These are phyloP conservation scores for Drosophila mulleri DNA, from an alignment of 2,888 invertebrate genomes.

Conservation along the genomic window DNA sequence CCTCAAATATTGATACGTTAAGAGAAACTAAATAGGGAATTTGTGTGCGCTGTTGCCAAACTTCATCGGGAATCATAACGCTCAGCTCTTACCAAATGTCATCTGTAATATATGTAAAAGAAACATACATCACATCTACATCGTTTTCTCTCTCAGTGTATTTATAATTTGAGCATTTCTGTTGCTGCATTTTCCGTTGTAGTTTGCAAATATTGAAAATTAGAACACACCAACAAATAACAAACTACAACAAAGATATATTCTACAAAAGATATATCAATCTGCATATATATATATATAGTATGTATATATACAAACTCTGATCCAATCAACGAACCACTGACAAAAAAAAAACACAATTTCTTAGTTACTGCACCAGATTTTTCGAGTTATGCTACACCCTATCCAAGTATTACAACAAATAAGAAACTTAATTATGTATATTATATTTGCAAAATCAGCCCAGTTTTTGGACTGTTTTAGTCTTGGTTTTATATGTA, in stretches of 20 bases:
- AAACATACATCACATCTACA: slow-evolving; percentile 21
- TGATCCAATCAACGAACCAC: slow-evolving; percentile 29
- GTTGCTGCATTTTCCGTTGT: slow-evolving; percentile 47
- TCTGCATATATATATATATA: not conserved
- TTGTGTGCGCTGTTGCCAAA: not conserved
- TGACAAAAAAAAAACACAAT: slow-evolving; percentile 30
- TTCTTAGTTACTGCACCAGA: slow-evolving; percentile 51
- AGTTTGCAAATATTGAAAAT: slow-evolving; percentile 27
- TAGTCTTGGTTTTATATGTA: slow-evolving; percentile 29
- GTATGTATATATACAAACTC: slow-evolving; percentile 9
- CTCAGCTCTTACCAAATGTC: not conserved
- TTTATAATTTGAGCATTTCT: slow-evolving; percentile 18
- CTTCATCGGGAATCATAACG: not conserved
- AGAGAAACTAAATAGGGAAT: not conserved
- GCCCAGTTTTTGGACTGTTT: slow-evolving; percentile 13
- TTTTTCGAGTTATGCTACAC: slow-evolving; percentile 54
- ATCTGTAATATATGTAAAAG: slow-evolving; percentile 57
- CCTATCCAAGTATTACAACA: slow-evolving; percentile 21
- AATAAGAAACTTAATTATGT: slow-evolving; percentile 28
- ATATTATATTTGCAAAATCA: slow-evolving; percentile 46
- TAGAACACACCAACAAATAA: slow-evolving; percentile 20
- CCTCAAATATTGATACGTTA: not conserved
- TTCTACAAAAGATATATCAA: slow-evolving; percentile 20
- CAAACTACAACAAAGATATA: not conserved
- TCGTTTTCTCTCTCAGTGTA: slow-evolving; percentile 38